Evolutionary conservation across 1,140 invertebrate genomes (phyloP), one percentile per base, ranked within the genome.

Genomic region (Brachionus asplanchnoidis): DNA sequence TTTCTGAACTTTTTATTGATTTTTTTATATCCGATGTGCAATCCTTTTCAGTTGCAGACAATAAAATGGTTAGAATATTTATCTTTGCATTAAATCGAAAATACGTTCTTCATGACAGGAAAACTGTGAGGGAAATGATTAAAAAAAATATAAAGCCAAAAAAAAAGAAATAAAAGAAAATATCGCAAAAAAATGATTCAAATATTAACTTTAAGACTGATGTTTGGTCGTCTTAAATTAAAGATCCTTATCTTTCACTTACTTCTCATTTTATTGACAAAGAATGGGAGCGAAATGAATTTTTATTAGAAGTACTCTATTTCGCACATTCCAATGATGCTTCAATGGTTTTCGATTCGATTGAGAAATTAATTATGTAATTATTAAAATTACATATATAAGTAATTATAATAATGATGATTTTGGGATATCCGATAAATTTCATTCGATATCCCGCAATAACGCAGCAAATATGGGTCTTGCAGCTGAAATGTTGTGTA

Each of bases 51-150:
- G 32, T 70, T 36, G 32, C 66, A 70, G 66, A 70, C 66, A 9
- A 70, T 70, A 36, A 36, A 40, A 70, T 36, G 6, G 36, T 70
- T 70, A 70, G 66, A 70, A 70, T 36, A 70, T 70, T 70, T 70
- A 70, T 70, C 32, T 70, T 42, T 70, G 11, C 26, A 17, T 70
- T 70, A 42, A 40, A 70, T 70, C 9, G 1, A 32, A 23, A 28
- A 68, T 32, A 32, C 28, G 26, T 68, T 68, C 65, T 68, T 68
- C 65, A 5, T 26, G 26, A 32, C 28, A 68, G 32, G 14, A 70
- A 70, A 70, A 70, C 28, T 36, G 32, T 70, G 14, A 32, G 66
- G 66, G 32, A 70, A 70, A 17, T 36, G 32, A 68, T 36, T 42
- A 32, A 40, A 70, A 70, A 70, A 70, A 40, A 70, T 70, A 6